Percentiles rank a stretch among this genome's conserved stretches.
Conservation (phyloP, 1,140 invertebrate genomes). For the Cardiocondyla obscurior region DNA sequence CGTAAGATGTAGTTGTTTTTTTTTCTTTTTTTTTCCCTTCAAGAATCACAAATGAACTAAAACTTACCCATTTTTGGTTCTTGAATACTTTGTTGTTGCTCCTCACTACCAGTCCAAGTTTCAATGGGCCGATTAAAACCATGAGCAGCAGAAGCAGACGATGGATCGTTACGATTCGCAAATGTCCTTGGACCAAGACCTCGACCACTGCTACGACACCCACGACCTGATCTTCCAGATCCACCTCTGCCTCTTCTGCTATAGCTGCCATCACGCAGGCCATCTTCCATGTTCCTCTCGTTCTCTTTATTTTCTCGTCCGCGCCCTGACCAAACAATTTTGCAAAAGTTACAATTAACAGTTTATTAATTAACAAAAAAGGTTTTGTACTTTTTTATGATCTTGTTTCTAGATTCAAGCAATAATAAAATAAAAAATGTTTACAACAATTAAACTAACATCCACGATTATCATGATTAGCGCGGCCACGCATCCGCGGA, state of each 20-base stretch:
- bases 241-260: constrained; percentile 84
- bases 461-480: constrained; percentile 83
- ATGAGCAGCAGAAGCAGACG: constrained; percentile 75
- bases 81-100: constrained; percentile 79
- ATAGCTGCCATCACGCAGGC: constrained; percentile 79
- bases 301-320: constrained; percentile 87
- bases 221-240: constrained; percentile 84
- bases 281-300: constrained; percentile 85
- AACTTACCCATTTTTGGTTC: constrained; percentile 81
- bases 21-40: too few relatives aligned
- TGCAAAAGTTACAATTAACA: neutral
- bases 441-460: constrained; percentile 80
- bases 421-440: neutral
- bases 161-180: constrained; percentile 81
- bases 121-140: constrained; percentile 83
- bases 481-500: constrained; percentile 83
- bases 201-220: constrained; percentile 85
- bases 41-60: neutral
- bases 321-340: constrained; percentile 79
- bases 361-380: neutral
- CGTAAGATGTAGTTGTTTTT: too few relatives aligned
- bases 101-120: constrained; percentile 83
- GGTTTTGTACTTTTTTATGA: neutral
- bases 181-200: constrained; percentile 85
- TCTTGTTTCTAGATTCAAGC: neutral